Evolutionary conservation across 2,113 vertebrate genomes (phyloP), one percentile per base, ranked within the genome.

Genomic region (Mobula hypostoma): DNA sequence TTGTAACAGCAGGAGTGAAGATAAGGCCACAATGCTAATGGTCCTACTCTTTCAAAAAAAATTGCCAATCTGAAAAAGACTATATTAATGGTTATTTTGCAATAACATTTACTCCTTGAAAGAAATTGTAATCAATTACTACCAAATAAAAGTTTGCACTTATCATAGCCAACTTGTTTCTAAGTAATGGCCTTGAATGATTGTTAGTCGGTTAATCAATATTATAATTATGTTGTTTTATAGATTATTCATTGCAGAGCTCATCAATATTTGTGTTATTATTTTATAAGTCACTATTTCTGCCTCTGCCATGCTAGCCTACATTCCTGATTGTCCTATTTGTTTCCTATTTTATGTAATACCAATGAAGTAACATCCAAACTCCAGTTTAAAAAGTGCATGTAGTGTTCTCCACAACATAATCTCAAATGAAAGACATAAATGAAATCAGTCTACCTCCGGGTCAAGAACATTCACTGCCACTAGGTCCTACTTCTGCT

Each of bases 121-220:
- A 74, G 68, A 93, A 93, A 93, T 48, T 74, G 36, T 93, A 48
- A 72, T 93, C 36, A 93, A 74, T 93, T 93, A 93, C 76, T 93
- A 48, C 91, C 91, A 74, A 74, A 61, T n/a, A 32, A 66, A 74
- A 40, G 19, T 27, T 36, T 74, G 21, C 61, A 68, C 32, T 93
- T 93, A 24, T 24, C 68, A 93, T 56, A 19, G 74, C 8, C 66
- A 9, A 93, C 72, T 56, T 76, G 29, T 93, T 74, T 92, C 15
- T 93, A 93, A 74, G 74, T 93, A 2, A 32, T 93, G 91, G 40
- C 12, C 40, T 93, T 93, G 91, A 93, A 93, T 93, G 40, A 74
- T 93, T 56, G 74, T 7, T 27, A 93, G 36, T 12, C 36, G 48
- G 21, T 93, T 48, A 74, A 93, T 93, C 90, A 93, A 74, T 74